Percentiles rank a stretch among this genome's conserved stretches.
These are phyloP conservation scores for Corythornis madagascariensis DNA, from an alignment of 2,113 vertebrate genomes.

Conservation along the genomic window DNA sequence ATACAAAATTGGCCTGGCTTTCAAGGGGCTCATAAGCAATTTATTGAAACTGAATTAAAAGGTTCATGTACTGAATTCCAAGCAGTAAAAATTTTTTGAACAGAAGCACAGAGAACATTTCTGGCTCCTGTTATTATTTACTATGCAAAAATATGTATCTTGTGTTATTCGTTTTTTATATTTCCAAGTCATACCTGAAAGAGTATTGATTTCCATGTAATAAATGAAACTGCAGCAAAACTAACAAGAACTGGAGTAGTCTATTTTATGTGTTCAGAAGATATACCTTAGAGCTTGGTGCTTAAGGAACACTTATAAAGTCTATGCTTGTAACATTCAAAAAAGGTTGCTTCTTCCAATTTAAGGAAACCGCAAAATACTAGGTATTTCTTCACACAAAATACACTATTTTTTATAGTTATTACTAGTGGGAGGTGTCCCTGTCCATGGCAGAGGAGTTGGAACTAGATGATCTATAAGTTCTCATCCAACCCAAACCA, in stretches of 20 bases:
- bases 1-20: conserved; percentile 9
- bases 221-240: background rate
- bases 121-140: background rate
- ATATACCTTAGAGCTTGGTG: background rate
- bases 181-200: background rate
- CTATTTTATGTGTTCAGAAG: background rate
- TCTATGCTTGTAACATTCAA: background rate
- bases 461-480: background rate
- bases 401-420: background rate
- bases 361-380: background rate
- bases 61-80: background rate
- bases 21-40: conserved; percentile 21
- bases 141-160: background rate
- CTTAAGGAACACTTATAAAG: background rate
- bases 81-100: background rate
- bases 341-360: background rate
- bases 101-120: background rate
- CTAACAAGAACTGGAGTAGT: background rate
- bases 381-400: background rate
- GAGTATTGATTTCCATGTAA: background rate
- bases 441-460: background rate
- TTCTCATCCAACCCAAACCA: background rate
- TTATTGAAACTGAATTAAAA: conserved; percentile 40
- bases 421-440: background rate
- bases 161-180: background rate